Conservation (phyloP, 2,888 invertebrate species). For the Penaeus monodon region DNA sequence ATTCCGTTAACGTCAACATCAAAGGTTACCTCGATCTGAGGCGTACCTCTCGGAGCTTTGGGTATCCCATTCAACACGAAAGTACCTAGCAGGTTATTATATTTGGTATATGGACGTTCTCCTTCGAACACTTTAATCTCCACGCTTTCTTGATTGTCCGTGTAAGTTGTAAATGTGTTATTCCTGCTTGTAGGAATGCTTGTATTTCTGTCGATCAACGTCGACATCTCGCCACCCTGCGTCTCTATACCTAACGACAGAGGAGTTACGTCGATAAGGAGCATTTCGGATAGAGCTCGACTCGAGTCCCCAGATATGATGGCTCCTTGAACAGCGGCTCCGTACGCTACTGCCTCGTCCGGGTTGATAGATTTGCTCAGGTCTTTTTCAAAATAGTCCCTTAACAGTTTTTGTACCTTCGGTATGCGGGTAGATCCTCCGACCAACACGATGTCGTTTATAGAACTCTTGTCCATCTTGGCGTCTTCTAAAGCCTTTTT, state of each 20-base stretch:
- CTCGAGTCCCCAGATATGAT: too few relatives aligned
- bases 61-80: slow-evolving; percentile 74
- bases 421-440: slow-evolving; percentile 98
- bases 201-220: slow-evolving; percentile 95
- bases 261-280: slow-evolving; percentile 92
- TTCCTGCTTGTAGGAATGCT: slow-evolving; percentile 95
- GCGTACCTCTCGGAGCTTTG: slow-evolving; percentile 73
- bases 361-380: slow-evolving; percentile 96
- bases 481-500: slow-evolving; percentile 96
- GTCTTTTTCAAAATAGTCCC: slow-evolving; percentile 88
- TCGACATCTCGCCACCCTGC: slow-evolving; percentile 94
- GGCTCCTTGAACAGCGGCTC: slow-evolving; percentile 96
- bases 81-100: slow-evolving; percentile 72
- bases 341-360: slow-evolving; percentile 97
- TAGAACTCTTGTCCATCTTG: slow-evolving; percentile 92
- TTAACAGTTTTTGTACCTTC: slow-evolving; percentile 95
- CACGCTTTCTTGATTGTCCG: too few relatives aligned
- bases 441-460: slow-evolving; percentile 90
- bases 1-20: too few relatives aligned
- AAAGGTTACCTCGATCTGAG: slow-evolving; percentile 75
- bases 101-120: slow-evolving; percentile 69
- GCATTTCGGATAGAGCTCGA: slow-evolving; percentile 82
- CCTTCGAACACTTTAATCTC: slow-evolving; percentile 74
- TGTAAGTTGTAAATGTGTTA: slow-evolving; percentile 97
- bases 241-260: slow-evolving; percentile 92